Percentiles rank a stretch among this genome's conserved stretches.
phyloP scores from a whole-genome alignment of 2,113 vertebrate genomes.

The Siphamia tubifer region DNA sequence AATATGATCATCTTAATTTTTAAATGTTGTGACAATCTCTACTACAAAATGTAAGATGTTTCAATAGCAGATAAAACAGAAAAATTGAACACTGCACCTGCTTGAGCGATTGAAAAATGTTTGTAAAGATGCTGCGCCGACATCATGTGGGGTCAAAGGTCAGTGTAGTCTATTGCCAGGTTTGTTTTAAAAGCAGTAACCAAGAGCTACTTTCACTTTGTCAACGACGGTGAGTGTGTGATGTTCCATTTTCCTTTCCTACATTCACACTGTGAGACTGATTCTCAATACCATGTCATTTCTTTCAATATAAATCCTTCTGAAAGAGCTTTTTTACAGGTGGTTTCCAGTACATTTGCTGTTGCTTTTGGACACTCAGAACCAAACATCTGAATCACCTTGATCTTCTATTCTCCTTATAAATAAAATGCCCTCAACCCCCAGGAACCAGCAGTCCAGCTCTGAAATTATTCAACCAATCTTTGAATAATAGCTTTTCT shows the following conservation, averaged over 20 bases:
- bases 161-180: neutral
- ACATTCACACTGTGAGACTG: neutral
- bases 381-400: conserved; percentile 3
- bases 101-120: too few species aligned
- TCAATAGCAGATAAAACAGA: too few species aligned
- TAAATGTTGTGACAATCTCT: too few species aligned
- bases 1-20: too few species aligned
- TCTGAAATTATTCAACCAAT: neutral
- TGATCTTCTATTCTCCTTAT: neutral
- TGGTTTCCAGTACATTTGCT: neutral
- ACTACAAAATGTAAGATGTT: too few species aligned
- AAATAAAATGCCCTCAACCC: conserved; percentile 15
- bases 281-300: neutral
- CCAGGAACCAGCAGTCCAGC: neutral
- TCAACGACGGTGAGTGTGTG: neutral
- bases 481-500: neutral
- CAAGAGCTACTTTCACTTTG: neutral
- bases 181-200: neutral
- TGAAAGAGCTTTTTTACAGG: neutral
- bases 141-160: neutral
- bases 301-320: neutral
- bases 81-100: too few species aligned
- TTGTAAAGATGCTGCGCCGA: too few species aligned
- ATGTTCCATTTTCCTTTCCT: neutral
- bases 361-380: conserved; percentile 10